A percentile compares a stretch with the other conserved stretches of the same genome.
Evolutionary conservation across 2,797 vertebrate genomes (phyloP).

Genomic region (Taenioides sp.): DNA sequence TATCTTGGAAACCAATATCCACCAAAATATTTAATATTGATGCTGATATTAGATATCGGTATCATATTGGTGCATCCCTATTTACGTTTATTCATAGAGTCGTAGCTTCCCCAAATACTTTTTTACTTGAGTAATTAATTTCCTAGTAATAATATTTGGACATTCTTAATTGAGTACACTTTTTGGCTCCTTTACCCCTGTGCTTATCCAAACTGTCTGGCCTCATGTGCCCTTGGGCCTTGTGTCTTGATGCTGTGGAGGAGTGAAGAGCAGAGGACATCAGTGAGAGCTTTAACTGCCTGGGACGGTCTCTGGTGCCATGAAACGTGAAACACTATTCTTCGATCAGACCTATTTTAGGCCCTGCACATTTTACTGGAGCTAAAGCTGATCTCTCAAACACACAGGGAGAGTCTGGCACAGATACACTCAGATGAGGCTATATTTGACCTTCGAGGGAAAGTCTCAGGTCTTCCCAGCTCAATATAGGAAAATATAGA

Average conservation of each 20-base stretch:
- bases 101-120: no score
- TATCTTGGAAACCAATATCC: no score
- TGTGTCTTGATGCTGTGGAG: slow-evolving; percentile 29
- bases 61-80: no score
- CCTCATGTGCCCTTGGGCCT: slow-evolving; percentile 48
- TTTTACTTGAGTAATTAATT: no score
- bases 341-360: slow-evolving; percentile 75
- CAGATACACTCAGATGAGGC: slow-evolving; percentile 43
- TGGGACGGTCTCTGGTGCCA: slow-evolving; percentile 59
- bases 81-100: no score
- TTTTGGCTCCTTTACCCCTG: no score
- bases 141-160: no score
- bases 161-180: no score
- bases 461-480: slow-evolving; percentile 42
- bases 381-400: slow-evolving; percentile 66
- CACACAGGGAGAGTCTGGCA: slow-evolving; percentile 52
- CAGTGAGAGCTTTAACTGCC: slow-evolving; percentile 45
- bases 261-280: slow-evolving; percentile 58
- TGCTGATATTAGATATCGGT: no score
- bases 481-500: neutral
- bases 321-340: slow-evolving; percentile 70
- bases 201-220: neutral
- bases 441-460: slow-evolving; percentile 61
- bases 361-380: slow-evolving; percentile 66
- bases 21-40: no score